Percentiles rank a stretch among this genome's conserved stretches.
Evolutionary conservation across 2,888 invertebrate species (phyloP).

Genomic region (Eristalis arbustorum): DNA sequence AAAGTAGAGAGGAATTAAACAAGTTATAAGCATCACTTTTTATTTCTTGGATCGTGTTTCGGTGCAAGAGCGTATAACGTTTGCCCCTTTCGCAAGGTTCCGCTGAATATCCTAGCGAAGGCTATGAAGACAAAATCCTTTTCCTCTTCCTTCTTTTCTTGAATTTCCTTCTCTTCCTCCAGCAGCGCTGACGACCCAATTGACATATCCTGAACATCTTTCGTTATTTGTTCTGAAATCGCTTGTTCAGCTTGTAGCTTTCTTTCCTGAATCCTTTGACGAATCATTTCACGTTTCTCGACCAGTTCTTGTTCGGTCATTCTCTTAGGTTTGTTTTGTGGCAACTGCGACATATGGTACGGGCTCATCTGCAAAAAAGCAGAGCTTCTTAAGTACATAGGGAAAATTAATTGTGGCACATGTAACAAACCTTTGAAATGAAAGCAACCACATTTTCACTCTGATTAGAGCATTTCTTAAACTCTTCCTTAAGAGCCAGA

Average conservation of each 20-base stretch:
- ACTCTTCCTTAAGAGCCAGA: conserved; percentile 85
- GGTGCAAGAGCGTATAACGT: conserved; percentile 92
- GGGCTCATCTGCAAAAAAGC: conserved; percentile 90
- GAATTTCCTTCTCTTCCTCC: conserved; percentile 10
- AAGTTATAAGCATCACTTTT: conserved; percentile 72
- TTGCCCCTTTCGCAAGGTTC: conserved; percentile 88
- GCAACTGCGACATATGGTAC: conserved; percentile 87
- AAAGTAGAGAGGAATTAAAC: background rate
- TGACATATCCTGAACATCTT: conserved; percentile 74
- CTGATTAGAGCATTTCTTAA: conserved; percentile 86
- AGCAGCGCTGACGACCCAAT: background rate
- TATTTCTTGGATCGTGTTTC: conserved; percentile 90
- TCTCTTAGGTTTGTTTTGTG: conserved; percentile 90
- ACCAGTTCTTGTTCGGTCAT: conserved; percentile 88
- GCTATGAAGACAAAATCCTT: conserved; percentile 88
- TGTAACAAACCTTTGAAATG: conserved; percentile 77
- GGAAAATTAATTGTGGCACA: background rate
- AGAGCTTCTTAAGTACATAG: background rate
- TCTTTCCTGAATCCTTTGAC: conserved; percentile 84
- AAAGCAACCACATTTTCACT: conserved; percentile 83
- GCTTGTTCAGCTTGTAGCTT: conserved; percentile 73
- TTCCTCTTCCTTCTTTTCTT: conserved; percentile 72
- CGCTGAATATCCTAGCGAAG: conserved; percentile 96
- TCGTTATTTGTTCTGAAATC: conserved; percentile 72
- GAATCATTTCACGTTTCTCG: conserved; percentile 84